phyloP scores from a whole-genome alignment of 2,113 vertebrate genomes.

The Tichodroma muraria region DNA sequence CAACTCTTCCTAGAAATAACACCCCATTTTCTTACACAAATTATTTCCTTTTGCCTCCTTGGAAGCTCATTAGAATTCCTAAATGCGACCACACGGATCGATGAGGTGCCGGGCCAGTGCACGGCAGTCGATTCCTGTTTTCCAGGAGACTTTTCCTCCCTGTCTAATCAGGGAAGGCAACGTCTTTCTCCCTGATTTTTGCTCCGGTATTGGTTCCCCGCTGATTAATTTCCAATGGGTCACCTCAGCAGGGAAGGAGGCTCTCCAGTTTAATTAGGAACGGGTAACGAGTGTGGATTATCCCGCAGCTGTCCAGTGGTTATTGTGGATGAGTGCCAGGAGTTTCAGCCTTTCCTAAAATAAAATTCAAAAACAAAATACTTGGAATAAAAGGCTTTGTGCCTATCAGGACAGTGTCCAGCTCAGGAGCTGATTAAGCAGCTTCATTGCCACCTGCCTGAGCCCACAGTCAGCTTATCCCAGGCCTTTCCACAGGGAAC shows the following conservation, averaged over 20 bases:
- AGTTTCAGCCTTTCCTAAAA: background rate
- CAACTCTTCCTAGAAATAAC: background rate
- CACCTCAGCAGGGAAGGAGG: background rate
- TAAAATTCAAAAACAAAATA: background rate
- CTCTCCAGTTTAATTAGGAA: background rate
- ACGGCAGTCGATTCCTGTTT: background rate
- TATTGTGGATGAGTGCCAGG: background rate
- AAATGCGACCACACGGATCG: rapidly evolving
- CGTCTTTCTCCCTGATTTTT: background rate
- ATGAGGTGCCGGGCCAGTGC: background rate
- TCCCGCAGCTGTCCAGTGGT: background rate
- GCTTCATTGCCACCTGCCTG: background rate
- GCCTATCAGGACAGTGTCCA: background rate
- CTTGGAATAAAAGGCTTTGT: background rate
- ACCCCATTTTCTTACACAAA: background rate
- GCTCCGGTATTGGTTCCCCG: background rate
- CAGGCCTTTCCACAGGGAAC: background rate
- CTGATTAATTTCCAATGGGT: conserved; percentile 39
- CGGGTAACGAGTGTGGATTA: background rate
- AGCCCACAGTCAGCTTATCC: background rate
- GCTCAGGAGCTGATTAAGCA: rapidly evolving
- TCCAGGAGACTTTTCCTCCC: background rate
- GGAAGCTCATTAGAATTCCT: conserved; percentile 28
- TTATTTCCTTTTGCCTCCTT: background rate
- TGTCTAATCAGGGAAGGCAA: background rate